A percentile compares a stretch with the other conserved stretches of the same genome.
Evolutionary conservation across 2,113 vertebrate genomes (phyloP).

Genomic region (Megaceryle torquata): DNA sequence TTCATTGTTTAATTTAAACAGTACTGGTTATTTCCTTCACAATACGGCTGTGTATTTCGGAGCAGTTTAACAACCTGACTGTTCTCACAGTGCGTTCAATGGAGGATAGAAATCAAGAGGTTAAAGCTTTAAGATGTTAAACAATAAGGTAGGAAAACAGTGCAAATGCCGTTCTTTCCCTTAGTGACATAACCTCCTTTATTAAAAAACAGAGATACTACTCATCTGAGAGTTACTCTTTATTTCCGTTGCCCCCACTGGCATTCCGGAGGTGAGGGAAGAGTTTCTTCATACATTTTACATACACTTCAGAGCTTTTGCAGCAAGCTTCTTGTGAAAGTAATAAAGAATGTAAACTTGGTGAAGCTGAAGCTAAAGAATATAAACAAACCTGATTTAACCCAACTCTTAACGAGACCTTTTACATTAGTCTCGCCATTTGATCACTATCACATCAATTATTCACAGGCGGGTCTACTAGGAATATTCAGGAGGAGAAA

Average conservation of each 20-base stretch:
- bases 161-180: not conserved
- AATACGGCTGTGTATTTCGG: fast-evolving
- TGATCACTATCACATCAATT: not conserved
- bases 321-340: not conserved
- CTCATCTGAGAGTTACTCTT: not conserved
- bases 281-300: not conserved
- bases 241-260: not conserved
- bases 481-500: not conserved
- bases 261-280: not conserved
- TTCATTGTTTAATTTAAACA: not conserved
- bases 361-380: not conserved
- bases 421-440: not conserved
- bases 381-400: not conserved
- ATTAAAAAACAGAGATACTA: not conserved
- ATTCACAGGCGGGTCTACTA: not conserved
- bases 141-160: not conserved
- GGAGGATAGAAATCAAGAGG: not conserved
- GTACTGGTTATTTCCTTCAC: not conserved
- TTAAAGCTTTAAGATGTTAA: not conserved
- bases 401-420: not conserved
- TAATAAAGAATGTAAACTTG: not conserved
- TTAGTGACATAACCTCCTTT: not conserved
- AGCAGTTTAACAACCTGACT: not conserved
- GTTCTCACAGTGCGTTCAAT: not conserved
- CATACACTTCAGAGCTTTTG: not conserved